Conservation (phyloP, 2,888 invertebrate species). For the Amblyteles armatorius region DNA sequence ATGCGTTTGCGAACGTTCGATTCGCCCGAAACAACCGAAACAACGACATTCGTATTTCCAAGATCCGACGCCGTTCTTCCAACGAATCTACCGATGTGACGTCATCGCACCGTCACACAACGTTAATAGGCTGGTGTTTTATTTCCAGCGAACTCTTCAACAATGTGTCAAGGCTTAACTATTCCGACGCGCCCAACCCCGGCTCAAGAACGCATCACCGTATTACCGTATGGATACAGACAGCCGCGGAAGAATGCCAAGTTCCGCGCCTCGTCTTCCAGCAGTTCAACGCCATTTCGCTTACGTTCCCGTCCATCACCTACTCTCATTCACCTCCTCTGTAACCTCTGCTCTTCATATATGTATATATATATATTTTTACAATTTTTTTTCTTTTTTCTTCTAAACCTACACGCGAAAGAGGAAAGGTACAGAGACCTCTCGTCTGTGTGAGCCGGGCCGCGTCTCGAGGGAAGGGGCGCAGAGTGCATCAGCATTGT, state of each 20-base stretch:
- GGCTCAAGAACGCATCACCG: background rate
- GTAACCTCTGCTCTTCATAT: constrained; percentile 19
- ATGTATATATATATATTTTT: constrained; percentile 6
- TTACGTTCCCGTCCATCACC: constrained; percentile 33
- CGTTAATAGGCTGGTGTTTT: background rate
- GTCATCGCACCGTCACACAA: background rate
- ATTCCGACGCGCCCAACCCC: background rate
- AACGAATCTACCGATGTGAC: too few relatives aligned
- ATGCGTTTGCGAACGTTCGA: too few relatives aligned
- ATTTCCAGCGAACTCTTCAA: background rate
- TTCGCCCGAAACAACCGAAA: too few relatives aligned
- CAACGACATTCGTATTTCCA: too few relatives aligned
- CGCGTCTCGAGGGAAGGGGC: constrained; percentile 34
- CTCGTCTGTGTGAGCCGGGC: constrained; percentile 30
- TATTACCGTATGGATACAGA: background rate
- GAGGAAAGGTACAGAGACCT: constrained; percentile 25
- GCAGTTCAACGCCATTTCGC: constrained; percentile 34
- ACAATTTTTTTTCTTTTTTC: constrained; percentile 9
- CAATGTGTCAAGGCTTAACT: background rate
- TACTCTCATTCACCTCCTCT: constrained; percentile 32
- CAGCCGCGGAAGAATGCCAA: constrained; percentile 25
- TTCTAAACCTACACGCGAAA: constrained; percentile 21
- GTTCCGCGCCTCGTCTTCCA: constrained; percentile 3
- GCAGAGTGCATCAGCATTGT: constrained; percentile 61
- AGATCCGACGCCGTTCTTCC: too few relatives aligned